Evolutionary conservation across 2,888 invertebrate species (phyloP), one percentile per base, ranked within the genome.

Genomic region (Drosophila conformis): DNA sequence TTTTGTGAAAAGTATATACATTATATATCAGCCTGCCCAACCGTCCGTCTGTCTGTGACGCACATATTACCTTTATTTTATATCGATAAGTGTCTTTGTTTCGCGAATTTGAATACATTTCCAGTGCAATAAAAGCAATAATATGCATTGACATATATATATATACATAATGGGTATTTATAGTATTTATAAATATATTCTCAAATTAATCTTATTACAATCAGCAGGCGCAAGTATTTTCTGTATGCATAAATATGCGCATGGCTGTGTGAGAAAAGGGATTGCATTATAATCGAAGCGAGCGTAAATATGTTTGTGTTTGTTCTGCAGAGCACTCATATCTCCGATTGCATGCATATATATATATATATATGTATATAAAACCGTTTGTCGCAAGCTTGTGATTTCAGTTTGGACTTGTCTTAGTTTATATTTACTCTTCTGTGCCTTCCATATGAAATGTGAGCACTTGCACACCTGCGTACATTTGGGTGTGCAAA

Each of bases 211-310:
- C 40, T 10, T 40, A 40, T 40, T 40, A 10, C 10, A n/a, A n/a
- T n/a, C 40, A n/a, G 40, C 40, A n/a, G 40, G n/a, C 40, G 40
- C n/a, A n/a, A 40, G 40, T 40, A n/a, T 40, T n/a, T 40, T n/a
- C 10, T 10, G 40, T 40, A 1, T n/a, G 10, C 10, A 10, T 40
- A n/a, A 40, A n/a, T 40, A 40, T 40, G n/a, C 10, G n/a, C n/a
- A n/a, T 40, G 36, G 1, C 1, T 36, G 18, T 18, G 18, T 5
- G 36, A 2, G 18, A 18, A 7, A 36, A 18, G 2, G 18, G 36
- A 18, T 18, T 15, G 36, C 36, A 7, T 6, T 36, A 36, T 36
- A n/a, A 40, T 40, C 40, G 40, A n/a, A 10, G 40, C n/a, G 40
- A n/a, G 40, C n/a, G 10, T n/a, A 10, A 10, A 40, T n/a, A n/a